phyloP scores from a whole-genome alignment of 1,140 invertebrate species.

The Ylistrum balloti region DNA sequence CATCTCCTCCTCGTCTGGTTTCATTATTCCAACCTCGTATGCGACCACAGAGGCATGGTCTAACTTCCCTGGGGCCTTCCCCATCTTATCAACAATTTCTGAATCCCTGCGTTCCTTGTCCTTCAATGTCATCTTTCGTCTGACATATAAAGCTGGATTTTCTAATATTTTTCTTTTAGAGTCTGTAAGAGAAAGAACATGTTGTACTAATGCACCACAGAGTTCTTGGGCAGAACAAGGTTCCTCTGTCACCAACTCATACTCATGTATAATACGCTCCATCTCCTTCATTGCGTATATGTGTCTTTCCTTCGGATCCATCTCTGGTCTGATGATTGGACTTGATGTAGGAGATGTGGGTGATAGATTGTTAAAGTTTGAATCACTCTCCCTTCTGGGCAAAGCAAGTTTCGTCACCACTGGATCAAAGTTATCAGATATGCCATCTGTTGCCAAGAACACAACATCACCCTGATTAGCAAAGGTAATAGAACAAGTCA shows the following conservation, averaged over 20 bases:
- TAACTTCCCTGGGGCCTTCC: conserved; percentile 92
- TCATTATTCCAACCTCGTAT: conserved; percentile 86
- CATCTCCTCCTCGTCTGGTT: conserved; percentile 67
- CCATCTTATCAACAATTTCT: conserved; percentile 80
- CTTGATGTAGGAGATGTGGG: conserved; percentile 44
- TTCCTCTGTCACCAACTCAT: conserved; percentile 80
- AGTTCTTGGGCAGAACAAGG: conserved; percentile 81
- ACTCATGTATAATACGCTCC: conserved; percentile 81
- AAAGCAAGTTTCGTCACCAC: conserved; percentile 96
- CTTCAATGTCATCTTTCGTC: conserved; percentile 75
- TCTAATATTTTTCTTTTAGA: conserved; percentile 81
- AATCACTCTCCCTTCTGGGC: conserved; percentile 79
- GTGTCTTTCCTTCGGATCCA: conserved; percentile 81
- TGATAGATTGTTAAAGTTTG: conserved; percentile 65
- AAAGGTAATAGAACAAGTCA: conserved; percentile 94
- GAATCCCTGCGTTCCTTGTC: conserved; percentile 78
- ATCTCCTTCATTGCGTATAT: conserved; percentile 82
- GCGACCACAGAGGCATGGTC: conserved; percentile 95
- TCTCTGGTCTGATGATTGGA: conserved; percentile 77
- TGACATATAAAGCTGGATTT: conserved; percentile 79
- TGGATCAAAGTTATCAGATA: conserved; percentile 97
- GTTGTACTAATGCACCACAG: conserved; percentile 81
- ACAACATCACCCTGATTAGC: conserved; percentile 93
- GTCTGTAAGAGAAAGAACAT: conserved; percentile 81
- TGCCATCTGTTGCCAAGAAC: conserved; percentile 95